Evolutionary conservation across 2,888 invertebrate genomes (phyloP).

Genomic region (Peribatodes rhomboidaria): DNA sequence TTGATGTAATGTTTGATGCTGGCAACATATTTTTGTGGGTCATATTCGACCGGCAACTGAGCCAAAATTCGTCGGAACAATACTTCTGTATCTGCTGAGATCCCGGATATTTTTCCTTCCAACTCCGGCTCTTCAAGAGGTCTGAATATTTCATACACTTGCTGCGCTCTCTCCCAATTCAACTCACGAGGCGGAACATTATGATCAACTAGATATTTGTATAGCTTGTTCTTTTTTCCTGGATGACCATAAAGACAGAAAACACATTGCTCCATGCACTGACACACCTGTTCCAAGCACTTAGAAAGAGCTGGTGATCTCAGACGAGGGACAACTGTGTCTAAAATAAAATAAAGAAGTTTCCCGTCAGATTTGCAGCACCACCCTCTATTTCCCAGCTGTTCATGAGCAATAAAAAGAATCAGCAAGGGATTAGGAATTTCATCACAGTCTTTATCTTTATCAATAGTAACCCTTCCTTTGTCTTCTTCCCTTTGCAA

Average conservation of each 20-base stretch:
- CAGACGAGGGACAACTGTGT: slow-evolving; percentile 90
- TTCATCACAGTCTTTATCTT: slow-evolving; percentile 83
- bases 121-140: slow-evolving; percentile 93
- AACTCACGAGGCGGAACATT: slow-evolving; percentile 89
- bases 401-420: slow-evolving; percentile 94
- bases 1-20: slow-evolving; percentile 90
- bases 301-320: slow-evolving; percentile 88
- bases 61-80: slow-evolving; percentile 90
- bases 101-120: slow-evolving; percentile 91
- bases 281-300: slow-evolving; percentile 89
- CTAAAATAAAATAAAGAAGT: slow-evolving; percentile 92
- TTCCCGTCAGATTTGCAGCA: slow-evolving; percentile 92
- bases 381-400: slow-evolving; percentile 91
- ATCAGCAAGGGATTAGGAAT: slow-evolving; percentile 91
- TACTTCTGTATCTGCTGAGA: slow-evolving; percentile 93
- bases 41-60: slow-evolving; percentile 89
- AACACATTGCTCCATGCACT: slow-evolving; percentile 93
- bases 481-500: slow-evolving; percentile 91
- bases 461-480: slow-evolving; percentile 84
- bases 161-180: slow-evolving; percentile 91
- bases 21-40: slow-evolving; percentile 88
- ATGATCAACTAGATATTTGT: slow-evolving; percentile 91
- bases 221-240: slow-evolving; percentile 87
- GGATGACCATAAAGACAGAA: slow-evolving; percentile 96
- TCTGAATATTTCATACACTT: slow-evolving; percentile 93